Evolutionary conservation across 2,888 invertebrate genomes (phyloP).

Genomic region (Omphaloscelis lunosa): DNA sequence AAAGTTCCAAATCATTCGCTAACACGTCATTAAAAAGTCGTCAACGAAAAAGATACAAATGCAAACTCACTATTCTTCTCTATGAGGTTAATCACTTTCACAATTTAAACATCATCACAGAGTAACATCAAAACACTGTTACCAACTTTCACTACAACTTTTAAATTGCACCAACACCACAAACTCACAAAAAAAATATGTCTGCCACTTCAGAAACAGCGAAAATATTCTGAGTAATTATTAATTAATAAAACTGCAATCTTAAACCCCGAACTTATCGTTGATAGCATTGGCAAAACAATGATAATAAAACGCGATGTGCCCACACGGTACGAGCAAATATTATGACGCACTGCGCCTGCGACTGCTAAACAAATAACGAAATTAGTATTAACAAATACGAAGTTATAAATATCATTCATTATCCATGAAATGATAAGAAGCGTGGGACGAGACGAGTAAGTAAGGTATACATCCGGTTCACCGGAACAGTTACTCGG

Average conservation of each 20-base stretch:
- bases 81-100: slow-evolving; percentile 37
- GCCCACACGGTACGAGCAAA: slow-evolving; percentile 21
- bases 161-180: slow-evolving; percentile 11
- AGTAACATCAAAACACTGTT: slow-evolving; percentile 13
- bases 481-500: slow-evolving; percentile 5
- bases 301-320: slow-evolving; percentile 55
- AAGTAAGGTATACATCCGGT: slow-evolving; percentile 29
- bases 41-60: slow-evolving; percentile 1
- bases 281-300: slow-evolving; percentile 56
- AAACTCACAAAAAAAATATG: neutral
- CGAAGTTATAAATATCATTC: slow-evolving; percentile 11
- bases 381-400: slow-evolving; percentile 54
- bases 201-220: neutral
- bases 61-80: slow-evolving; percentile 48
- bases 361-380: slow-evolving; percentile 40
- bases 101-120: slow-evolving; percentile 33
- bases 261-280: slow-evolving; percentile 49
- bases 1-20: slow-evolving; percentile 6
- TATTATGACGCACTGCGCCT: slow-evolving; percentile 42
- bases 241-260: slow-evolving; percentile 40
- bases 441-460: slow-evolving; percentile 7
- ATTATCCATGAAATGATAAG: slow-evolving; percentile 44
- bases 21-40: slow-evolving; percentile 3
- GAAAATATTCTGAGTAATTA: slow-evolving; percentile 14
- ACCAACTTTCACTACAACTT: slow-evolving; percentile 47